Base-by-base conservation (phyloP, 2,888 invertebrate species). In the Nomada fabriciana region DNA sequence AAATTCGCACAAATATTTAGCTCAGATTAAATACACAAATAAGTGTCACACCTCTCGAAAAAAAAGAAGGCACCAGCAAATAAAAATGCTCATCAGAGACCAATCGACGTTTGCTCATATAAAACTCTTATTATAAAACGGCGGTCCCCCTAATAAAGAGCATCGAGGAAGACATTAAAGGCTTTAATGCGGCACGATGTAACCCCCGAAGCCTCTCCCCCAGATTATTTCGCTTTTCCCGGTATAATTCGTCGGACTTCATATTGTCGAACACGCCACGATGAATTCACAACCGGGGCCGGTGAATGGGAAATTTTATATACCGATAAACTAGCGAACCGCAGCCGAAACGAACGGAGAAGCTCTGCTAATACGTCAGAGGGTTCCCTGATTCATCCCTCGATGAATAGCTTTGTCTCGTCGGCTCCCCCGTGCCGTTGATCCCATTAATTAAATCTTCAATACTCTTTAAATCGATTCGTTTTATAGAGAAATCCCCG, bases 321-420 rank as follows among this genome's bases (percentile, higher is more conserved):
- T 25, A 63, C 60, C 76, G 50, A 76, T 76, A 82, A 82, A 82
- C 63, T 23, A 47, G 9, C 59, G 63, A 42, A 2, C 20, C 23
- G 43, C 18, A 25, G 25, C 18, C 29, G 50, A 20, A 13, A 42
- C 55, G 67, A 50, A 68, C 79, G 47, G 9, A 57, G 67, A 55
- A 71, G 55, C 59, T 81, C 43, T 67, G 60, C 43, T 68, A 59
- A 82, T 82, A 82, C 76, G 64, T 82, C 67, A 50, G 52, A 53
- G 71, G 65, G 74, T 43, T 20, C 47, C 20, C 57, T 43, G 65
- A 43, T 47, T 36, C 47, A 68, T 76, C 67, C 55, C 63, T 50
- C 53, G 63, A 74, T 79, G 84, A 83, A 83, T 84, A 55, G 74
- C 75, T 79, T 75, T 84, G 84, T 80, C 75, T 79, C 75, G 74